Evolutionary conservation across 2,113 vertebrate species (phyloP), one percentile per base, ranked within the genome.

Genomic region (Acanthochromis polyacanthus): DNA sequence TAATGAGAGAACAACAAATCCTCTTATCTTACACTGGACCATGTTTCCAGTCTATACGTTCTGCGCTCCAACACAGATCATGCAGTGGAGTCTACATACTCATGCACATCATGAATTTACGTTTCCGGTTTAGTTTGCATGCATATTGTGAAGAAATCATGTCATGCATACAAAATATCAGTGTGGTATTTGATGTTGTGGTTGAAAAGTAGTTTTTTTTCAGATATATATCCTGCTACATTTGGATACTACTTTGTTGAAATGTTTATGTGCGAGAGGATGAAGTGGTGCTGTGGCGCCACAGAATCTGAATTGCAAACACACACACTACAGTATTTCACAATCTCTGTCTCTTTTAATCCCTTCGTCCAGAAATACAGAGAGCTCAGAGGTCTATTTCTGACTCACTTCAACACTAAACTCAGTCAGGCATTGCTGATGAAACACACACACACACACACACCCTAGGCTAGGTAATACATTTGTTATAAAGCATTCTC

Each of bases 311-410:
- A 60, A 60, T 38, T 45, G 59, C 50, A 71, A 53, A 61, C 53
- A 43, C 40, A 65, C 20, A 53, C 70, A 36, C 52, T 55, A 67
- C 55, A 61, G 53, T 75, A 67, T 78, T 86, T 79, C 64, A 75
- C 56, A 65, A 65, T 75, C 71, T 66, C 70, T 63, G 66, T 85
- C 81, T 82, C 74, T 70, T 85, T 78, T 67, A 63, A 85, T 88
- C 62, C 62, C 67, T 68, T 67, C 9, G 30, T 82, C 81, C 69
- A 64, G 79, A 75, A 81, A 77, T 65, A 72, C 4, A 16, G 57
- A 82, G 51, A 45, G 61, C 85, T 89, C 67, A 68, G 67, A 84
- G 84, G 62, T 86, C 76, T 75, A 80, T 85, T 85, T 89, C 87
- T 82, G 80, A 80, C 71, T 82, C 82, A 71, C 74, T 88, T 81